phyloP scores from a whole-genome alignment of 1,140 invertebrate species.

The Amyelois transitella region DNA sequence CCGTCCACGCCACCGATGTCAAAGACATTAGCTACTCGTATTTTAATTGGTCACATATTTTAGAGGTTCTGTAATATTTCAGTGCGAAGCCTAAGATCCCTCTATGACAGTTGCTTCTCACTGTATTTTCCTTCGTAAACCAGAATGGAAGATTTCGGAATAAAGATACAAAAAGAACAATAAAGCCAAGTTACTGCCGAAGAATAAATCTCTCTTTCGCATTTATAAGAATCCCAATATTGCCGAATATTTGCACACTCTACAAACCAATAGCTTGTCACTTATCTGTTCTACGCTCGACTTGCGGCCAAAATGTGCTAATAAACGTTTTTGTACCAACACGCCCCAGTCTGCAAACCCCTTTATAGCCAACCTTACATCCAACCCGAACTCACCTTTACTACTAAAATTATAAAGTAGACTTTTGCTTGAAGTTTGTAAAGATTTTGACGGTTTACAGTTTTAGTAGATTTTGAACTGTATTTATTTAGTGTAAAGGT shows the following conservation, averaged over 20 bases:
- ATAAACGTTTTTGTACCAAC: constrained; percentile 51
- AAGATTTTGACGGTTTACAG: constrained; percentile 1
- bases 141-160: too few species aligned
- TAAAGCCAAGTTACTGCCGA: too few species aligned
- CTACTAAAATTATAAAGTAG: constrained; percentile 4
- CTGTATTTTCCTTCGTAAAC: too few species aligned
- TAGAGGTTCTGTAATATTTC: too few species aligned
- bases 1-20: too few species aligned
- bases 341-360: constrained; percentile 19
- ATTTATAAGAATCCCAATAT: not conserved
- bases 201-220: too few species aligned
- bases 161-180: too few species aligned
- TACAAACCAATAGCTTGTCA: constrained; percentile 46
- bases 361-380: constrained; percentile 2
- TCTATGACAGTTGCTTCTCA: too few species aligned
- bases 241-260: constrained; percentile 15
- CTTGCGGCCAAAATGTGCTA: constrained; percentile 46
- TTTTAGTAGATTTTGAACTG: not conserved
- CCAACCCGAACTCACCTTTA: constrained; percentile 13
- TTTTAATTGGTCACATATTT: too few species aligned
- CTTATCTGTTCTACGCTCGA: constrained; percentile 47
- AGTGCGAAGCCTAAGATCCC: too few species aligned
- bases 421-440: constrained; percentile 4
- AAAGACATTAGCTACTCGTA: too few species aligned
- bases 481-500: not conserved